phyloP scores from a whole-genome alignment of 1,140 invertebrate genomes.

The Drosophila yakuba region DNA sequence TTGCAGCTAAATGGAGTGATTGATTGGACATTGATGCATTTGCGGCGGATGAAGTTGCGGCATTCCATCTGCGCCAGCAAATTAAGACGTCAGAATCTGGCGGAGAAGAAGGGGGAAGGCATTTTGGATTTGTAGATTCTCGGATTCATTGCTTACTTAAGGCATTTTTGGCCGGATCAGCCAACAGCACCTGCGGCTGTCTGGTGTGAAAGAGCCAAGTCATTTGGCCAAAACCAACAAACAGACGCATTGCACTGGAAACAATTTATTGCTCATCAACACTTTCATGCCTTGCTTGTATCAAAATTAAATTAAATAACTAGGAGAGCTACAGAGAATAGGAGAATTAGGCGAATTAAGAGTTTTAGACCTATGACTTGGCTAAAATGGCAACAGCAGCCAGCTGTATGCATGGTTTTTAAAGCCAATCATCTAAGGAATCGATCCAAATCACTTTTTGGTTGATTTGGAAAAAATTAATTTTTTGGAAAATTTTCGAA shows the following conservation, averaged over 20 bases:
- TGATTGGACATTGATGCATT: slow-evolving; percentile 39
- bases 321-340: no score
- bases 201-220: slow-evolving; percentile 54
- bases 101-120: neutral
- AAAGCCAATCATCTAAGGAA: neutral
- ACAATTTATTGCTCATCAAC: no score
- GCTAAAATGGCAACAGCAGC: no score
- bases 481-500: neutral
- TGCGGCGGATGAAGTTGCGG: slow-evolving; percentile 10
- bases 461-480: neutral
- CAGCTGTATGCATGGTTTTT: no score
- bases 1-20: slow-evolving; percentile 17
- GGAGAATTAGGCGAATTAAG: neutral
- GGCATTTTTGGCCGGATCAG: slow-evolving; percentile 47
- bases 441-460: neutral
- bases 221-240: slow-evolving; percentile 62
- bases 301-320: no score
- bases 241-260: slow-evolving; percentile 9
- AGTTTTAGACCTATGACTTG: no score
- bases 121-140: slow-evolving; percentile 15
- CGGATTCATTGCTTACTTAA: slow-evolving; percentile 67
- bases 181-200: slow-evolving; percentile 48
- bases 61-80: slow-evolving; percentile 30
- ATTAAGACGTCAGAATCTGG: slow-evolving; percentile 36
- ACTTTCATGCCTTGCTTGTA: no score